These are phyloP conservation scores for Gonocerus acuteangulatus DNA, from an alignment of 2,888 invertebrate genomes.

Conservation along the genomic window DNA sequence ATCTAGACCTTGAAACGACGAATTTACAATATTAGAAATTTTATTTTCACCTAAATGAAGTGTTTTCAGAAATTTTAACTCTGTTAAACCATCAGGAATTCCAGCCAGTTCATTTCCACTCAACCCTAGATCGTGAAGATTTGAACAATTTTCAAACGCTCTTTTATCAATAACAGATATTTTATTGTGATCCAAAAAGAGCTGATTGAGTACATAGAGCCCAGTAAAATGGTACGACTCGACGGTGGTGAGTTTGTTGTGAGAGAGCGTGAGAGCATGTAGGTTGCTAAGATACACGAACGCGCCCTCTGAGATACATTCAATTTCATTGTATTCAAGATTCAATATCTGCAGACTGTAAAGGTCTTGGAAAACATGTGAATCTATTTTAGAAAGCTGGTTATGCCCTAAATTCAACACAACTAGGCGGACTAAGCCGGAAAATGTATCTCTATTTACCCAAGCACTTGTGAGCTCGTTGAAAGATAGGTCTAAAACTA, in stretches of 20 bases:
- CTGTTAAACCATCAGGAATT: conserved; percentile 75
- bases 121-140: conserved; percentile 78
- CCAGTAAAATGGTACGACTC: conserved; percentile 76
- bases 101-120: conserved; percentile 74
- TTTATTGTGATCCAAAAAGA: conserved; percentile 77
- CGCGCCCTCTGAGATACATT: conserved; percentile 77
- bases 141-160: conserved; percentile 80
- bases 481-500: conserved; percentile 73
- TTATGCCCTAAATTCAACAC: conserved; percentile 80
- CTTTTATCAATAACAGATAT: conserved; percentile 67
- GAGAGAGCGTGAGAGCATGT: conserved; percentile 79
- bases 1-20: conserved; percentile 75
- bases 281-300: conserved; percentile 81
- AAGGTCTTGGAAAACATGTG: conserved; percentile 76
- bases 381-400: conserved; percentile 69
- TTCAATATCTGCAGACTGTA: conserved; percentile 79
- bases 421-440: conserved; percentile 74
- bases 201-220: conserved; percentile 70
- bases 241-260: conserved; percentile 73
- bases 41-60: conserved; percentile 88
- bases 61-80: conserved; percentile 73
- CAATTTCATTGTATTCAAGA: conserved; percentile 77
- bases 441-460: conserved; percentile 76
- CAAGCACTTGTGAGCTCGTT: conserved; percentile 79
- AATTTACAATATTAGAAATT: conserved; percentile 72